These are phyloP conservation scores for Azemiops feae DNA, from an alignment of 2,113 vertebrate species.

Conservation along the genomic window DNA sequence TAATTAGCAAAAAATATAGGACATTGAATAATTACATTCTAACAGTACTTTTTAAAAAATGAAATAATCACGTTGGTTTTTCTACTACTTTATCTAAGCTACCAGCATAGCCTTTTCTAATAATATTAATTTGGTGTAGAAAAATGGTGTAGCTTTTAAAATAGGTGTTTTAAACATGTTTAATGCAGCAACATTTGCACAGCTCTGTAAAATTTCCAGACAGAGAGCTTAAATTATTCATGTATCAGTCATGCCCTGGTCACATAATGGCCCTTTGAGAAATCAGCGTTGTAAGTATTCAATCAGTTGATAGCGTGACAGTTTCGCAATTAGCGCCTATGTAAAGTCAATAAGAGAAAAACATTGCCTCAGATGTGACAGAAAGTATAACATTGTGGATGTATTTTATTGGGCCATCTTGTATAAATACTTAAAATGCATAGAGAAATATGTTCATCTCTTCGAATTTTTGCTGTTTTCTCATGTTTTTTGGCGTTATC, in stretches of 20 bases:
- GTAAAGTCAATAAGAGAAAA: not conserved
- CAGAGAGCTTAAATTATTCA: slow-evolving; percentile 71
- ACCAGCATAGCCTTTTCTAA: slow-evolving; percentile 12
- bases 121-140: slow-evolving; percentile 35
- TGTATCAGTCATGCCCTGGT: slow-evolving; percentile 54
- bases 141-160: not conserved
- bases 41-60: not conserved
- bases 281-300: slow-evolving; percentile 39
- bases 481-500: slow-evolving; percentile 27
- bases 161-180: slow-evolving; percentile 47
- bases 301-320: slow-evolving; percentile 40
- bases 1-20: not conserved
- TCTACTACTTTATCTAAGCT: not conserved
- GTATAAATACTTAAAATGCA: not conserved
- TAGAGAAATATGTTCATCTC: not conserved
- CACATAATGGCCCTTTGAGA: slow-evolving; percentile 57
- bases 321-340: slow-evolving; percentile 14
- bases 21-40: not conserved
- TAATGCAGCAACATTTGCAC: slow-evolving; percentile 50
- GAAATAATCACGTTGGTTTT: not conserved
- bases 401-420: not conserved
- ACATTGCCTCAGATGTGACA: not conserved
- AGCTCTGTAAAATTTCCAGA: slow-evolving; percentile 45
- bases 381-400: not conserved
- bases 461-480: slow-evolving; percentile 2